Conservation (phyloP, 2,797 vertebrate genomes). For the Epinephelus coioides region DNA sequence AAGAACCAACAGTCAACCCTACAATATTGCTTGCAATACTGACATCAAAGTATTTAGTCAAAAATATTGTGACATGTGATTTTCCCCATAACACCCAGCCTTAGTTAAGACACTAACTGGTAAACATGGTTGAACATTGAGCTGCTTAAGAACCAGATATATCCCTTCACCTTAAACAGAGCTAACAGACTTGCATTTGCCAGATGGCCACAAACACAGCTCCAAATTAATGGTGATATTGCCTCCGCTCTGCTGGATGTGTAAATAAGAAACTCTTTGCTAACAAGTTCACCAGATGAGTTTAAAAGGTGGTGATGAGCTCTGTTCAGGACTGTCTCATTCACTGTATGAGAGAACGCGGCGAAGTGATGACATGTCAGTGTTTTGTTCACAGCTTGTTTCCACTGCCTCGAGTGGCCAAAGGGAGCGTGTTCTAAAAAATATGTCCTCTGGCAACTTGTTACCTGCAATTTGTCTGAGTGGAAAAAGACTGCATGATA, state of each 20-base stretch:
- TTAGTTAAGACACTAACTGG: too few species aligned
- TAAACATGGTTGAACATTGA: background rate
- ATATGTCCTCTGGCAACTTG: background rate
- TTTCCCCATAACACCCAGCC: too few species aligned
- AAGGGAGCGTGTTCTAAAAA: background rate
- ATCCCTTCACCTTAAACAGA: background rate
- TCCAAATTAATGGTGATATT: background rate
- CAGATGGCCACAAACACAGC: background rate
- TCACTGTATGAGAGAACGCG: background rate
- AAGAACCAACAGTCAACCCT: too few species aligned
- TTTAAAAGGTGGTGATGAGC: background rate
- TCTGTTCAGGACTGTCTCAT: background rate
- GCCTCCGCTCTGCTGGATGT: background rate
- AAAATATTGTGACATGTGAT: too few species aligned
- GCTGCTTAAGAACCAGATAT: background rate
- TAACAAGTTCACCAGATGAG: background rate
- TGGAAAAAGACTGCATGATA: background rate
- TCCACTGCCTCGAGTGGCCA: background rate
- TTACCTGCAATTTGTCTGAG: slow-evolving; percentile 17
- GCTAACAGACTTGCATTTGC: background rate
- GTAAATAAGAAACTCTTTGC: background rate
- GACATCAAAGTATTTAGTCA: too few species aligned
- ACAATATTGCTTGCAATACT: too few species aligned
- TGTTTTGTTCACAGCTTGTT: background rate
- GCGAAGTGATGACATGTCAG: background rate